Evolutionary conservation across 2,888 invertebrate genomes (phyloP).

Genomic region (Cetonia aurata): DNA sequence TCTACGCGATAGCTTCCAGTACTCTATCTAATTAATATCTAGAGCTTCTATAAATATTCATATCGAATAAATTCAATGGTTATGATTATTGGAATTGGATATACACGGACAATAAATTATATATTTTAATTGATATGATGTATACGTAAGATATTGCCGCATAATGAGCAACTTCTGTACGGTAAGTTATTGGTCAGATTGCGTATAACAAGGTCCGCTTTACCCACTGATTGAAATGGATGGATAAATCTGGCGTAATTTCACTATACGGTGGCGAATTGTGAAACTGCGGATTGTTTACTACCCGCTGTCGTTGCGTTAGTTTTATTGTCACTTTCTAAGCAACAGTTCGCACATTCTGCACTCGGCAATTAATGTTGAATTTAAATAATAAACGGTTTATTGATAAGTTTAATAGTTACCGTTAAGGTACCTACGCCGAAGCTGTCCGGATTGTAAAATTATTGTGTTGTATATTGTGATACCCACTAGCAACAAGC

Average conservation of each 20-base stretch:
- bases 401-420: conserved; percentile 19
- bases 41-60: conserved; percentile 47
- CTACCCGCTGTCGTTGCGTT: background rate
- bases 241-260: conserved; percentile 14
- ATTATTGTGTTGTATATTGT: background rate
- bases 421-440: background rate
- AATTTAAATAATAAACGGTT: conserved; percentile 19
- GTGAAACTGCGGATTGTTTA: conserved; percentile 31
- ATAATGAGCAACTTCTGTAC: conserved; percentile 47
- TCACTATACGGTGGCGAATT: conserved; percentile 27
- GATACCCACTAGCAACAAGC: too few species aligned
- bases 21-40: conserved; percentile 29
- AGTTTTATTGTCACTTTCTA: conserved; percentile 33
- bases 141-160: conserved; percentile 45
- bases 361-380: conserved; percentile 20
- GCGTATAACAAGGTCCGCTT: conserved; percentile 5
- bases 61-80: conserved; percentile 48
- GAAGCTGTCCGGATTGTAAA: background rate
- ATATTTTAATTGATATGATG: conserved; percentile 49
- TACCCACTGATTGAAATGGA: conserved; percentile 23
- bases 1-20: conserved; percentile 6
- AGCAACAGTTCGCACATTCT: conserved; percentile 19
- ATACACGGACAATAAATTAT: conserved; percentile 48
- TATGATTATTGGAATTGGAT: conserved; percentile 46
- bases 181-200: conserved; percentile 9